Conservation (phyloP, 2,113 vertebrate species). For the Dryoscopus gambensis region DNA sequence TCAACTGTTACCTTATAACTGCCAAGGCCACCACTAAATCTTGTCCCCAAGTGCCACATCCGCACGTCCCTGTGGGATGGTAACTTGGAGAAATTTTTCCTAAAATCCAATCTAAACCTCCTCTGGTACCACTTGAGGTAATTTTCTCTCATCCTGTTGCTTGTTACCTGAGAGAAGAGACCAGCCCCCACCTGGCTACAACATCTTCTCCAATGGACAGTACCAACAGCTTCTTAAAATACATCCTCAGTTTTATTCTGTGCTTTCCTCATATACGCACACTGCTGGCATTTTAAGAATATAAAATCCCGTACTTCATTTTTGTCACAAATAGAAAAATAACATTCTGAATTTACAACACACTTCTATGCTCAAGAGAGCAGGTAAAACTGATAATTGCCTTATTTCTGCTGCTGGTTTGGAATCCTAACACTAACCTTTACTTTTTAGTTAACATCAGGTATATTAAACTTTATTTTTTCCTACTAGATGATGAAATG, state of each 20-base stretch:
- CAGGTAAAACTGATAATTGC: not conserved
- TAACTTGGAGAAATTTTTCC: not conserved
- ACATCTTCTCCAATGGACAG: not conserved
- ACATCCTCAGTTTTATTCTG: not conserved
- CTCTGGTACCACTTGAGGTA: not conserved
- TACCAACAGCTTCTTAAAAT: not conserved
- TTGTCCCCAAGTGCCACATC: not conserved
- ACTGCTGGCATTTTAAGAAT: not conserved
- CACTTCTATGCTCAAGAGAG: not conserved
- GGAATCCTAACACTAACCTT: not conserved
- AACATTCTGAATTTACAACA: not conserved
- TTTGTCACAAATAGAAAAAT: not conserved
- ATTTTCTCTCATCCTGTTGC: not conserved
- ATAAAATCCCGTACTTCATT: not conserved
- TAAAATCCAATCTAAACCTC: not conserved
- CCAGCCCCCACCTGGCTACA: not conserved
- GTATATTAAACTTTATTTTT: not conserved
- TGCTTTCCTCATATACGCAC: not conserved
- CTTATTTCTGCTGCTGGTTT: not conserved
- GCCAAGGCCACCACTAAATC: not conserved
- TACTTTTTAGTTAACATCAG: not conserved
- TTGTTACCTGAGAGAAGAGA: not conserved
- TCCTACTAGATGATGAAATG: not conserved
- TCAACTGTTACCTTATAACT: not conserved
- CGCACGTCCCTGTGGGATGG: accelerated